Evolutionary conservation across 1,140 invertebrate species (phyloP).

Genomic region (Aleiodes sp.): DNA sequence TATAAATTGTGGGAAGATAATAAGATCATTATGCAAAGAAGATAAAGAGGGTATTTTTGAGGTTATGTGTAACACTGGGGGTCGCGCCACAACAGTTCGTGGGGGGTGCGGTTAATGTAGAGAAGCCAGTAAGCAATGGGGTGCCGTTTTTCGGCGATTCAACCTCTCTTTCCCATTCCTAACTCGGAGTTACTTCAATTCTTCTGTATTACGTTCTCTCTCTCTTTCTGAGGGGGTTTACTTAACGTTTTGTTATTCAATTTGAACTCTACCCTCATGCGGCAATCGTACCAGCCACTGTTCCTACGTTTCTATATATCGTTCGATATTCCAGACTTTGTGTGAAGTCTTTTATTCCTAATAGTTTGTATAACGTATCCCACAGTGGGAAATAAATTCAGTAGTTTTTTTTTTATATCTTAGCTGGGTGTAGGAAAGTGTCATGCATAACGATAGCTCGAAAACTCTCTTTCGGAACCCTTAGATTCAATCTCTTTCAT

Average conservation of each 20-base stretch:
- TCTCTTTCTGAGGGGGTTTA: slow-evolving; percentile 44
- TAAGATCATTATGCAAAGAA: slow-evolving; percentile 65
- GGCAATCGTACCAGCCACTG: not conserved
- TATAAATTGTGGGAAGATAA: slow-evolving; percentile 57
- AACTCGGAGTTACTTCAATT: not conserved
- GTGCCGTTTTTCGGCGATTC: slow-evolving; percentile 58
- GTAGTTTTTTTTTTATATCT: not conserved
- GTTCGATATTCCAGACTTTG: not conserved
- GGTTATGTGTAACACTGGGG: slow-evolving; percentile 32
- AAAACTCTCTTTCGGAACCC: not conserved
- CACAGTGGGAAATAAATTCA: not conserved
- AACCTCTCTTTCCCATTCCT: slow-evolving; percentile 36
- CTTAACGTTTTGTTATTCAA: slow-evolving; percentile 66
- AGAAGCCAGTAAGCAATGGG: slow-evolving; percentile 44
- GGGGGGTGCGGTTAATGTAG: slow-evolving; percentile 60
- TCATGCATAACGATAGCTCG: too few relatives aligned
- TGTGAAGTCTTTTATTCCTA: not conserved
- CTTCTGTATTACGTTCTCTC: not conserved
- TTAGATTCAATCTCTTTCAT: not conserved
- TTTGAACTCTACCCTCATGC: slow-evolving; percentile 49
- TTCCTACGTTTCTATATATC: not conserved
- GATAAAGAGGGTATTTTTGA: slow-evolving; percentile 28
- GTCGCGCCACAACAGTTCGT: slow-evolving; percentile 43
- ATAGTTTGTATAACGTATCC: not conserved
- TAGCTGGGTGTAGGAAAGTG: not conserved